phyloP scores from a whole-genome alignment of 1,140 invertebrate genomes.

The Tetramorium simillimum region DNA sequence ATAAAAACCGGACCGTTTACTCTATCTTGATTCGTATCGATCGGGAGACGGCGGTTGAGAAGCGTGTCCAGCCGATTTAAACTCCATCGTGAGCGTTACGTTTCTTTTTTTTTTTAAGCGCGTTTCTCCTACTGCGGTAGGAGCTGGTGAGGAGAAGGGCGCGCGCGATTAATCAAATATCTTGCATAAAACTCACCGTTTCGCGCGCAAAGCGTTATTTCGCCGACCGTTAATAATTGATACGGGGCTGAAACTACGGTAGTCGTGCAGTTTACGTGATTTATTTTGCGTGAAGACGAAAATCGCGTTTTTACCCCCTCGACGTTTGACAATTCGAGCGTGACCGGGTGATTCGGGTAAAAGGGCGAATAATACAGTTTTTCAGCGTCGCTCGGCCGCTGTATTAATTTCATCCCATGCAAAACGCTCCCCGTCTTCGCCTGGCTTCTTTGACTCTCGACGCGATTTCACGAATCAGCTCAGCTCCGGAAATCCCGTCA shows the following conservation, averaged over 20 bases:
- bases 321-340: not conserved
- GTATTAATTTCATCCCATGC: not conserved
- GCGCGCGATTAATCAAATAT: conserved; percentile 16
- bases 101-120: not conserved
- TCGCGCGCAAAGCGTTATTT: not conserved
- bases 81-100: not conserved
- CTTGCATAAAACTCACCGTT: not conserved
- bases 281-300: conserved; percentile 10
- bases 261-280: not conserved
- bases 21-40: not conserved
- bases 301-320: not conserved
- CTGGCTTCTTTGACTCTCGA: conserved; percentile 24
- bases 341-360: not conserved
- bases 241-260: not conserved
- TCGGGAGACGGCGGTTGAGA: not conserved
- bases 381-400: not conserved
- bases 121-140: not conserved
- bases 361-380: not conserved
- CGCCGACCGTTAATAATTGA: conserved; percentile 10
- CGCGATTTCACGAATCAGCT: not conserved
- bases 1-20: not conserved
- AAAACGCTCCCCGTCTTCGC: not conserved
- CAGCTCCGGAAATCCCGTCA: conserved; percentile 38
- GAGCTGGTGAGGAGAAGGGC: not conserved
- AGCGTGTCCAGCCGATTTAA: not conserved